These are phyloP conservation scores for Melinopterus prodromus DNA, from an alignment of 2,888 invertebrate genomes.

Conservation along the genomic window DNA sequence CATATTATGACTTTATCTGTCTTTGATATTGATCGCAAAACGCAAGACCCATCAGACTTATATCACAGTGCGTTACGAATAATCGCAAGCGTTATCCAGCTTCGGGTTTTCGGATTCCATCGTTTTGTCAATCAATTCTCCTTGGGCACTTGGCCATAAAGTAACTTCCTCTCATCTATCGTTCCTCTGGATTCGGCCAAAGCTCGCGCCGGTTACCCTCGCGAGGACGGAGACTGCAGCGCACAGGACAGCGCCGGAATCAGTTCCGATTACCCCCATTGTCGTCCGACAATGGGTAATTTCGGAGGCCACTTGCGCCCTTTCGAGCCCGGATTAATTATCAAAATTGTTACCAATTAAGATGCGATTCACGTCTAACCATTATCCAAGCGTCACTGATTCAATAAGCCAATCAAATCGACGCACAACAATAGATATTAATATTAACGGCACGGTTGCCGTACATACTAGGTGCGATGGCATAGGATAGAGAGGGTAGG, in stretches of 20 bases:
- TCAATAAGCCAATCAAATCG: conserved; percentile 48
- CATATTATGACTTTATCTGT: too few relatives aligned
- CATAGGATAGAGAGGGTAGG: background rate
- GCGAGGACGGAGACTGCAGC: conserved; percentile 43
- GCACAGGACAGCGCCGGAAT: conserved; percentile 53
- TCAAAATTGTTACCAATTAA: conserved; percentile 67
- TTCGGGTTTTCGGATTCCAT: background rate
- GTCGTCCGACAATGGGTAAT: conserved; percentile 61
- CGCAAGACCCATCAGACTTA: too few relatives aligned
- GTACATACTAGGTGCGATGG: conserved; percentile 6
- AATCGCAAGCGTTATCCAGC: too few relatives aligned
- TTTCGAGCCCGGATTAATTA: conserved; percentile 60
- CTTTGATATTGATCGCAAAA: too few relatives aligned
- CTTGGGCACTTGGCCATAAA: background rate
- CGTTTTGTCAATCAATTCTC: background rate
- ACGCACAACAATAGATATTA: conserved; percentile 29
- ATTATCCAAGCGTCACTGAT: conserved; percentile 54
- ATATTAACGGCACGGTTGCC: conserved; percentile 13
- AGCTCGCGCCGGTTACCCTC: background rate
- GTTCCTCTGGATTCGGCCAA: background rate
- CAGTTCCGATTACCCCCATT: conserved; percentile 62
- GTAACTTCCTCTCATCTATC: background rate
- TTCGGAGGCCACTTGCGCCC: conserved; percentile 58
- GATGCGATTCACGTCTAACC: conserved; percentile 62
- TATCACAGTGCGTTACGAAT: too few relatives aligned